A percentile compares a stretch with the other conserved stretches of the same genome.
Conservation (phyloP, 37 sponge, comb jelly and placozoan genomes). For the Ephydatia muelleri region DNA sequence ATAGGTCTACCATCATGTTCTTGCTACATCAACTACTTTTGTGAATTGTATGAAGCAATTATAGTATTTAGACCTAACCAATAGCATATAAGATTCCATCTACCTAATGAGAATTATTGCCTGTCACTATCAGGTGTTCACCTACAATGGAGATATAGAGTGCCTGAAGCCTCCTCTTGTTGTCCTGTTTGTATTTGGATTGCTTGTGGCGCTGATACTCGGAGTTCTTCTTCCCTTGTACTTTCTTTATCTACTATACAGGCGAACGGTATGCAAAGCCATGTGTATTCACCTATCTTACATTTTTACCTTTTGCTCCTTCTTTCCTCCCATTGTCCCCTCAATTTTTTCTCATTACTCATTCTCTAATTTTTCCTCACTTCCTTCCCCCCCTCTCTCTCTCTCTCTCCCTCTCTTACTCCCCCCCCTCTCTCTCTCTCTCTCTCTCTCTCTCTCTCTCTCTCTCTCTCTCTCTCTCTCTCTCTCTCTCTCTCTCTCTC, state of each 20-base stretch:
- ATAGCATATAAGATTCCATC: too few species aligned
- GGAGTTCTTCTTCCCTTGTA: slow-evolving; percentile 30
- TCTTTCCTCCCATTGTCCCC: not conserved
- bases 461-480: not conserved
- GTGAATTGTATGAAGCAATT: too few species aligned
- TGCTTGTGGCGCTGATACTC: slow-evolving; percentile 22
- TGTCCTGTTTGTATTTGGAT: slow-evolving; percentile 38
- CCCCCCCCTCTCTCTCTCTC: too few species aligned
- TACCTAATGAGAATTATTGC: too few species aligned
- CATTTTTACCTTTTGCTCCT: too few species aligned
- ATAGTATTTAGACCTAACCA: too few species aligned
- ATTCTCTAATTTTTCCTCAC: not conserved
- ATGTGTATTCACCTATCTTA: too few species aligned
- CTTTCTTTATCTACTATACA: slow-evolving; percentile 26
- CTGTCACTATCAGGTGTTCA: slow-evolving; percentile 21
- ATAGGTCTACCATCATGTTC: not conserved
- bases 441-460: not conserved
- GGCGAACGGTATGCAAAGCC: slow-evolving; percentile 2
- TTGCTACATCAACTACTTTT: not conserved
- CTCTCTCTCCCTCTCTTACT: not conserved
- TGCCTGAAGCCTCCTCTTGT: slow-evolving; percentile 54
- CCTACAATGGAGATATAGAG: slow-evolving; percentile 42
- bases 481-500: not conserved
- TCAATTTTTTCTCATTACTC: not conserved
- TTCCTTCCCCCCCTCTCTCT: not conserved